Conservation (phyloP, 2,888 invertebrate genomes). For the Coremacera marginata region DNA sequence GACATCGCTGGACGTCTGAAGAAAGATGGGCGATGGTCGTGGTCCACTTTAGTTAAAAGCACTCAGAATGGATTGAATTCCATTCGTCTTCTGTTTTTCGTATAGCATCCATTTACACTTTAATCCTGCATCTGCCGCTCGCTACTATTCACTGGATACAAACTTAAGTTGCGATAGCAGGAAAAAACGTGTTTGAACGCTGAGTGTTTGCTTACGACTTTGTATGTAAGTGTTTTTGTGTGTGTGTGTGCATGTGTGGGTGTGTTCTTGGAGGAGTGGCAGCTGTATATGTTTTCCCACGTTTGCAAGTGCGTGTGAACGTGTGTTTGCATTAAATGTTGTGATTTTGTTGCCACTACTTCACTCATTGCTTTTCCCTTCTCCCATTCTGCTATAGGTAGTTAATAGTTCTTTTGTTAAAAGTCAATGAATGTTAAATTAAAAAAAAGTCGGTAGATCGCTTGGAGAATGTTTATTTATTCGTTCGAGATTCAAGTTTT, state of each 20-base stretch:
- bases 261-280: background rate
- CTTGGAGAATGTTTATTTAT: conserved; percentile 24
- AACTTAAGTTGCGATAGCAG: conserved; percentile 10
- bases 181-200: conserved; percentile 4
- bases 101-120: conserved; percentile 43
- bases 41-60: conserved; percentile 47
- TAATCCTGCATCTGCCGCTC: conserved; percentile 29
- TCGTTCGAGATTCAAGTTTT: conserved; percentile 1
- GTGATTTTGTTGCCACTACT: conserved; percentile 12
- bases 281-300: conserved; percentile 7
- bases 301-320: conserved; percentile 1
- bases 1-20: background rate
- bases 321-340: conserved; percentile 18
- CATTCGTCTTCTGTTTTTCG: conserved; percentile 42
- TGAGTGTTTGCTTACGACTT: conserved; percentile 3
- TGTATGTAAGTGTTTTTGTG: background rate
- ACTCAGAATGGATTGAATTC: conserved; percentile 50
- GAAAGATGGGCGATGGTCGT: conserved; percentile 9
- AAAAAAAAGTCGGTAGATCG: background rate
- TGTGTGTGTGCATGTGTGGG: background rate
- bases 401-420: conserved; percentile 52
- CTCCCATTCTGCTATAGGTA: conserved; percentile 40
- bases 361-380: background rate
- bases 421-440: conserved; percentile 47
- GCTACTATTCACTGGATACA: background rate